Base-by-base conservation (phyloP, 2,113 vertebrate genomes). In the Aspidoscelis tigris region DNA sequence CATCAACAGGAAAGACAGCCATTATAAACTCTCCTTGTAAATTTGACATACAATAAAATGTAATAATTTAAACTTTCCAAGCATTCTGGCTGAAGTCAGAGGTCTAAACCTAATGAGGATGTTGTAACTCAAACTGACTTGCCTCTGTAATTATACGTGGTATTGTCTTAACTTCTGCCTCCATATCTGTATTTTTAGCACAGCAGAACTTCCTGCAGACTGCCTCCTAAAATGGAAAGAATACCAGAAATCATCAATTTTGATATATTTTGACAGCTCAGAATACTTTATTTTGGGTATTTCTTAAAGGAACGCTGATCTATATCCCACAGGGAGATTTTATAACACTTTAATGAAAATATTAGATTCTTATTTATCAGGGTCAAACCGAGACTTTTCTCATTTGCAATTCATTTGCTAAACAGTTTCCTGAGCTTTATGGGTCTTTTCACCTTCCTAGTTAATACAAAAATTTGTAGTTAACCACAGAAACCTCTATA, bases 391-490 rank as follows among this genome's bases (percentile, higher is more conserved):
- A 89, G 44, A 76, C 84, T 78, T 61, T 93, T 91, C 75, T 87
- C 1, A 0, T 75, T 83, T 78, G 81, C 82, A 86, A 84, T 92
- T 90, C 89, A 89, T 88, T 84, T 87, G 78, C 89, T 92, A 89
- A 86, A 61, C 86, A 89, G 78, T 91, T 93, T 55, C 74, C 82
- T 74, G 71, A 64, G 18, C 65, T 92, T 92, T 93, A 91, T 86
- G 86, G 87, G 91, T 84, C 53, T 81, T 61, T 86, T 90, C 89
- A 84, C 85, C 84, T 89, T 92, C 84, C 87, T 92, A 75, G 78
- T 86, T 92, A 94, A 93, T 89, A 92, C 87, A 89, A 94, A 91
- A 89, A 65, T 91, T 84, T 88, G 87, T 88, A 86, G 87, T 91
- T 92, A 61, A 82, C 90, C 84, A 90, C 93, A 83, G 88, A 88